phyloP scores from a whole-genome alignment of 2,113 vertebrate genomes.

The Labeo catla region DNA sequence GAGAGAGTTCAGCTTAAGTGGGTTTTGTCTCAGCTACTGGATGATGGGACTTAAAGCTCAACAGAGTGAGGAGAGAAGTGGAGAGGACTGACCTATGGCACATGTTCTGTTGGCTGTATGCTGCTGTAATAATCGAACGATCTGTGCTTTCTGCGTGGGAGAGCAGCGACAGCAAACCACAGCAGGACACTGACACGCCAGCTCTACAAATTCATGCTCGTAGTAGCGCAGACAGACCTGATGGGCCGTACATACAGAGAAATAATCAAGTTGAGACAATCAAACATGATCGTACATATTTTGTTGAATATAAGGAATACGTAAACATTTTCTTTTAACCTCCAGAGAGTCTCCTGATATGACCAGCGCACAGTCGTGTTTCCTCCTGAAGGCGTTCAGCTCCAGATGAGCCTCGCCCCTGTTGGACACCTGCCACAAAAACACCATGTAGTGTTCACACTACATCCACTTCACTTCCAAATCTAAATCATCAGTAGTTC shows the following conservation, averaged over 20 bases:
- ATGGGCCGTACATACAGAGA: neutral
- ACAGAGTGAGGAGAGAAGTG: neutral
- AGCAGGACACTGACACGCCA: slow-evolving; percentile 95
- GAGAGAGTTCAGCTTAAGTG: neutral
- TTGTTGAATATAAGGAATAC: slow-evolving; percentile 12
- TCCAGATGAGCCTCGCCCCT: slow-evolving; percentile 96
- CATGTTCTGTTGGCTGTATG: slow-evolving; percentile 90
- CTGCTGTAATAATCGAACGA: slow-evolving; percentile 89
- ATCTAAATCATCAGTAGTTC: neutral
- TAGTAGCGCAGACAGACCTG: slow-evolving; percentile 95
- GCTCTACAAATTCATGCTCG: slow-evolving; percentile 94
- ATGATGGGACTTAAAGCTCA: neutral
- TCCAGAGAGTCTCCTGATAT: slow-evolving; percentile 96
- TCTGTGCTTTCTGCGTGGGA: slow-evolving; percentile 95
- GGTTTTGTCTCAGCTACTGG: neutral
- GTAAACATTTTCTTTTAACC: slow-evolving; percentile 74
- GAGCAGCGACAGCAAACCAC: slow-evolving; percentile 98
- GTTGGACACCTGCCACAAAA: slow-evolving; percentile 82
- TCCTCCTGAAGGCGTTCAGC: slow-evolving; percentile 95
- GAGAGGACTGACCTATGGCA: slow-evolving; percentile 83
- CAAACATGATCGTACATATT: neutral
- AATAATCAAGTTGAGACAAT: neutral
- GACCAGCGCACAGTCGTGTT: slow-evolving; percentile 96
- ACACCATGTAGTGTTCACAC: neutral
- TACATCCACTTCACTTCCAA: neutral